Evolutionary conservation across 1,140 invertebrate genomes (phyloP), one percentile per base, ranked within the genome.

Genomic region (Drosophila burlai): DNA sequence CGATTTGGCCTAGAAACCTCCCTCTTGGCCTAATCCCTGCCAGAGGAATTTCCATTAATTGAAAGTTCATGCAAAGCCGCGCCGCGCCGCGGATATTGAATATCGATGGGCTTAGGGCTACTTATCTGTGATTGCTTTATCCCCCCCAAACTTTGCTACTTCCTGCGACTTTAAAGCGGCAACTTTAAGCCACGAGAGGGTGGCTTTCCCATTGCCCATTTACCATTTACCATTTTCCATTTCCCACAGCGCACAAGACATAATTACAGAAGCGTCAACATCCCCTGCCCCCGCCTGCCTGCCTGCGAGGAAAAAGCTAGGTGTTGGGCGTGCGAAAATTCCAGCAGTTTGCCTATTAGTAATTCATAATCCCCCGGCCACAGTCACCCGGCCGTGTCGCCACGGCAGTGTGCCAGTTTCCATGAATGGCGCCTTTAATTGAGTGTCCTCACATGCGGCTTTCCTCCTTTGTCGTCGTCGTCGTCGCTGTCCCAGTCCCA

Each of bases 371-470:
- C 83, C 66, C 78, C 78, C 47, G 65, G 52, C 62, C 73, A 40
- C 73, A 60, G 47, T 38, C 40, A 1, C 16, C n/a, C 45, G 4
- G 2, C n/a, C 42, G 16, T 49, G 36, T 18, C 40, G 26, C 58
- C 40, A 24, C 29, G 15, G 24, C 43, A 69, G 57, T 81, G 80
- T 65, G 54, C 80, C 80, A 83, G 73, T 82, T 74, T 81, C 58
- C 47, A 59, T 86, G 83, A 80, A 86, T 71, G 68, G 73, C 69
- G 78, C 67, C 66, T 87, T 87, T 89, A 89, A 89, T 83, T 87
- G 71, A 81, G 68, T 87, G 67, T 65, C 64, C 80, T 73, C 62
- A 81, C 64, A 57, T 49, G 61, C 45, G 66, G 18, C 67, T 60
- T 43, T 60, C 38, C 26, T 38, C 63, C 34, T 67, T 46, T 69